Evolutionary conservation across 2,113 vertebrate species (phyloP), one percentile per base, ranked within the genome.

Genomic region (Hippocampus abdominalis): DNA sequence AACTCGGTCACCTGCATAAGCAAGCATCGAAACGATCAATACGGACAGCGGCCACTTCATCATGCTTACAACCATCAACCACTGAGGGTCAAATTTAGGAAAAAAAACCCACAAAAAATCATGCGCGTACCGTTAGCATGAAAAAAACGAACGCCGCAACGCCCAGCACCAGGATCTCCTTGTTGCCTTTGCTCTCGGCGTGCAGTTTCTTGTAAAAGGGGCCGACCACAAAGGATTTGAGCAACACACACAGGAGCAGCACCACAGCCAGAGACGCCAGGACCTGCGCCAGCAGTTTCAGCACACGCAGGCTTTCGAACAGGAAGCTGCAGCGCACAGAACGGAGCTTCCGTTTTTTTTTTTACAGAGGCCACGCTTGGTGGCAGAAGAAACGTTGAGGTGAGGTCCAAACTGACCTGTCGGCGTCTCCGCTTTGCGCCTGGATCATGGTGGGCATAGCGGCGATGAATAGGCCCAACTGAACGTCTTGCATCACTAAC

Each of bases 401-500:
- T 21, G n/a, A 60, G 8, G 9, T 23, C 7, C 39, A 29, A 29
- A 66, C 70, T 76, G 70, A 97, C 97, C 94, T 94, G 79, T 94
- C 92, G 70, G 87, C 65, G 0, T 94, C 78, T 65, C 90, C 92
- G 7, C 88, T 89, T 74, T 94, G 94, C 8, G 92, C 96, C 88
- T 98, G 96, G 72, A 95, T 94, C 48, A 98, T 92, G 0, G 94
- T 95, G 8, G 97, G 96, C 96, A 99, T 93, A 73, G 94, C 80
- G 0, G 97, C 97, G 0, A 99, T 95, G 82, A 99, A 95, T 44
- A 99, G 90, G 8, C 96, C 95, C 23, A 99, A 93, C 89, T 99
- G 96, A 74, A 99, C 96, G 54, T 99, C 97, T 80, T 99, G 97
- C 93, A 94, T 95, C 71, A 99, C 96, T 63, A 99, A 85, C 94